Evolutionary conservation across 2,113 vertebrate species (phyloP).

Genomic region (Clinocottus analis): DNA sequence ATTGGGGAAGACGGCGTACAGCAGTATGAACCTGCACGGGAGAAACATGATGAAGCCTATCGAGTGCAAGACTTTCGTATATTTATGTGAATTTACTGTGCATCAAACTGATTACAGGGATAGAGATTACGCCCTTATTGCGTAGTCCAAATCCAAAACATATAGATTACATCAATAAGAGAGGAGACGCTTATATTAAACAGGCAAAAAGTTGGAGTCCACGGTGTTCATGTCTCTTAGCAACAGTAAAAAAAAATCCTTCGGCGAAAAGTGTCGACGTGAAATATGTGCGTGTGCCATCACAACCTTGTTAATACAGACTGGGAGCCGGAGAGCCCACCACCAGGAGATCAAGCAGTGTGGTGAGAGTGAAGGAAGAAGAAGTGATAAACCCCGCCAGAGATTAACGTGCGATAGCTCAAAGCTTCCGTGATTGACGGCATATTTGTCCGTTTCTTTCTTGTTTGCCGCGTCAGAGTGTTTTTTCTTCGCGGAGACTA

Average conservation of each 20-base stretch:
- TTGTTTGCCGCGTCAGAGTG: conserved; percentile 14
- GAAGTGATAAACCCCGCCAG: not conserved
- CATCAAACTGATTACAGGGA: not conserved
- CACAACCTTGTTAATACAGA: too few relatives aligned
- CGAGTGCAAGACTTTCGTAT: not conserved
- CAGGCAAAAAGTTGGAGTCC: not conserved
- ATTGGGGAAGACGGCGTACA: conserved; percentile 13
- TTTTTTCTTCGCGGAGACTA: not conserved
- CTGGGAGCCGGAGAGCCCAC: not conserved
- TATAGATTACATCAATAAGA: not conserved
- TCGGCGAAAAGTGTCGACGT: too few relatives aligned
- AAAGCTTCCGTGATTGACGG: conserved; percentile 25
- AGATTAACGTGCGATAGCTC: conserved; percentile 16
- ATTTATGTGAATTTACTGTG: not conserved
- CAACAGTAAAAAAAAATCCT: not conserved
- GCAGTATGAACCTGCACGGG: not conserved
- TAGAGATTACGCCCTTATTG: not conserved
- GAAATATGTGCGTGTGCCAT: not conserved
- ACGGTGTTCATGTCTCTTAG: not conserved
- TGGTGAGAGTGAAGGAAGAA: not conserved
- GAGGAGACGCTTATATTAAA: not conserved
- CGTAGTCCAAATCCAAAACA: not conserved
- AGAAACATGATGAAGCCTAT: not conserved
- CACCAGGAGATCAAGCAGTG: not conserved
- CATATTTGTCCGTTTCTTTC: conserved; percentile 3